Percentiles rank a stretch among this genome's conserved stretches.
phyloP scores from a whole-genome alignment of 1,140 invertebrate genomes.

The Magallana ariakensis region DNA sequence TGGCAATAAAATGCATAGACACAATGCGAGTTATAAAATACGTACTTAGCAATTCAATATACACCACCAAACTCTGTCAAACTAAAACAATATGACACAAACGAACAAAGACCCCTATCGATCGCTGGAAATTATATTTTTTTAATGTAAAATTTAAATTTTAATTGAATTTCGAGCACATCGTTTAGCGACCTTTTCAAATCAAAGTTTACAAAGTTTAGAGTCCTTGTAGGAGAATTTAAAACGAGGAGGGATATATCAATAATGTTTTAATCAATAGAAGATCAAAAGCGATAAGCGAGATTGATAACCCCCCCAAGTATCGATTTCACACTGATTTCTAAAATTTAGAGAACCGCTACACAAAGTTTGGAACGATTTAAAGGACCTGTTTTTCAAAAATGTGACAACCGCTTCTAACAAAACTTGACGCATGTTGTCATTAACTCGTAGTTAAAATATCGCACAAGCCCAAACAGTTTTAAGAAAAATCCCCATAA shows the following conservation, averaged over 20 bases:
- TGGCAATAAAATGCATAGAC: too few relatives aligned
- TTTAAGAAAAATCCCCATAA: constrained; percentile 3
- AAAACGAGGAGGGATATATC: neutral
- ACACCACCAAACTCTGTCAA: too few relatives aligned
- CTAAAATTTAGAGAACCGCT: neutral
- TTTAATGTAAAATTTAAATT: too few relatives aligned
- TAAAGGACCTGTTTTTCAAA: neutral
- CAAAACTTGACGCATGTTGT: neutral
- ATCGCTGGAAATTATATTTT: too few relatives aligned
- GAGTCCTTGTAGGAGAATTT: too few relatives aligned
- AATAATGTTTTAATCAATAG: constrained; percentile 19
- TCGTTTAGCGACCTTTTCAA: too few relatives aligned
- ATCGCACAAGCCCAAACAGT: neutral
- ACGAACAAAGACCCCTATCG: too few relatives aligned
- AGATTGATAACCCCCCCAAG: neutral
- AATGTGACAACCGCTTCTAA: neutral
- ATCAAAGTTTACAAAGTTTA: too few relatives aligned
- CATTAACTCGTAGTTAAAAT: neutral
- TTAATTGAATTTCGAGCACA: too few relatives aligned
- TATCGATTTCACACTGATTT: constrained; percentile 29
- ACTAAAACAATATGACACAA: too few relatives aligned
- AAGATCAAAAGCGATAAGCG: neutral
- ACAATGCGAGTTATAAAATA: too few relatives aligned
- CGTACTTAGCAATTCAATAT: too few relatives aligned
- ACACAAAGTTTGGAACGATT: neutral